Base-by-base conservation (phyloP, 2,888 invertebrate species). In the Eledona agricola region DNA sequence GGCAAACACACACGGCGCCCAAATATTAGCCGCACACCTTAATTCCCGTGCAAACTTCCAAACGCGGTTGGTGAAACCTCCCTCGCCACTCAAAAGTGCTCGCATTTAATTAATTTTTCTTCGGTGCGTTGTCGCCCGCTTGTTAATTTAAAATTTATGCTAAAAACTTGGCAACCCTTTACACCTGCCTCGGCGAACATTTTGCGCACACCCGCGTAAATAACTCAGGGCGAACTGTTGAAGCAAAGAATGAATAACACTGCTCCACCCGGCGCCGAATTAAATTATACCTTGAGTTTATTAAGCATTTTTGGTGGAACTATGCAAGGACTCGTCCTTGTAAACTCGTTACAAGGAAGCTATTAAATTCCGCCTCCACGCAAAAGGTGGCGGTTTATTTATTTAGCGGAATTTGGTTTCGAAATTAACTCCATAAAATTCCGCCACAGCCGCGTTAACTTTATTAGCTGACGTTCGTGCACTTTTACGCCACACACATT, bases 261-360 rank as follows among this genome's bases (percentile, higher is more conserved):
- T 43, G 40, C 49, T 22, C 23, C 29, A 19, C 19, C 31, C 11
- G 42, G 38, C 43, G 42, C 46, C 58, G 56, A 59, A 64, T 60
- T 65, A 62, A 65, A 62, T 63, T 63, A 65, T 61, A 58, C 56
- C 49, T 55, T 34, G 47, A 55, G 59, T 62, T 63, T 65, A 63
- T 63, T 62, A 59, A 57, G 57, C 56, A 62, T 60, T 64, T 63
- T 62, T 59, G 61, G 60, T 26, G 26, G 56, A 64, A 62, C 59
- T 64, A 62, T 62, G 60, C 59, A 52, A 34, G 51, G 47, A 53
- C 58, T 51, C 32, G 52, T 23, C 15, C 42, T 43, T 35, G 51
- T 51, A 51, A 45, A 45, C 51, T 51, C 45, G 43, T 45, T 51
- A 51, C 37, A 51, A 51, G 51, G 51, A 45, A 51, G 45, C 51